phyloP scores from a whole-genome alignment of 2,113 vertebrate species.

The Paracanthobrama guichenoti region DNA sequence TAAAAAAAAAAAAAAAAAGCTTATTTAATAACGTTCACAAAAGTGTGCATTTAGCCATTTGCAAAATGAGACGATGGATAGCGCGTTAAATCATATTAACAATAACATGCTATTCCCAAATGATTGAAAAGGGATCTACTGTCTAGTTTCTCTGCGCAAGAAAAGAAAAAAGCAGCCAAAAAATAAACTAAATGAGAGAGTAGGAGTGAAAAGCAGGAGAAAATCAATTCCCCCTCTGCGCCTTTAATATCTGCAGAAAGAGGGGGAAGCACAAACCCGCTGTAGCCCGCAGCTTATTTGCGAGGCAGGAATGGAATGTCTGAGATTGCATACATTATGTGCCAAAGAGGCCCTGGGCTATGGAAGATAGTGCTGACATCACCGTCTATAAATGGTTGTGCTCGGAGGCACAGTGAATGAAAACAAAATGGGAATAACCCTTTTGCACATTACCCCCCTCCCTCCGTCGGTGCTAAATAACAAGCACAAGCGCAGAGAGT shows the following conservation, averaged over 20 bases:
- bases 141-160: constrained; percentile 42
- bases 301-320: constrained; percentile 75
- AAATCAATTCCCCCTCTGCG: constrained; percentile 58
- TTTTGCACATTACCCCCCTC: constrained; percentile 50
- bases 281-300: constrained; percentile 69
- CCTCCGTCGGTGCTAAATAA: constrained; percentile 37
- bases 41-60: neutral
- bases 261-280: constrained; percentile 72
- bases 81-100: constrained; percentile 24
- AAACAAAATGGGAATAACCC: constrained; percentile 72
- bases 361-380: constrained; percentile 82
- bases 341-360: constrained; percentile 72
- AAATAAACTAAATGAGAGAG: constrained; percentile 29
- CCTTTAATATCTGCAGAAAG: constrained; percentile 59
- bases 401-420: constrained; percentile 71
- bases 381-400: constrained; percentile 72
- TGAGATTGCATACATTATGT: constrained; percentile 78
- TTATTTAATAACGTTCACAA: neutral
- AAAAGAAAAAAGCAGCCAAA: constrained; percentile 27
- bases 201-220: constrained; percentile 40
- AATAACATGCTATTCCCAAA: constrained; percentile 4
- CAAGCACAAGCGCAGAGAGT: neutral
- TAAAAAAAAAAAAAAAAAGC: neutral
- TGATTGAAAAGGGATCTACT: neutral
- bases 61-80: constrained; percentile 5